Percentiles rank a stretch among this genome's conserved stretches.
Conservation (phyloP, 2,113 vertebrate species). For the Eulemur rufifrons region DNA sequence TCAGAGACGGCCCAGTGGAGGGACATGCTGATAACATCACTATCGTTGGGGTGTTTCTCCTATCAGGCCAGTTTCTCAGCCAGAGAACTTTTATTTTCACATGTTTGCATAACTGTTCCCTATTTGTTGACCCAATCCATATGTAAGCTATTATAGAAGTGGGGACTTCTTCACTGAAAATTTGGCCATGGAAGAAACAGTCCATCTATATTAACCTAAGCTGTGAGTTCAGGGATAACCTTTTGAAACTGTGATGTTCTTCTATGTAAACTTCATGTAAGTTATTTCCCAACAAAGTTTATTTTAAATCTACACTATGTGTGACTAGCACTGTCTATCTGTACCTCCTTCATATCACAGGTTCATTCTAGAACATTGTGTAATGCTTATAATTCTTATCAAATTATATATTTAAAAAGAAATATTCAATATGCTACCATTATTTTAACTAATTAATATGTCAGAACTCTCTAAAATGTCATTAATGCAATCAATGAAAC, state of each 20-base stretch:
- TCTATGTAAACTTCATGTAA: neutral
- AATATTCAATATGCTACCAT: neutral
- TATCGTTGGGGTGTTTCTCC: neutral
- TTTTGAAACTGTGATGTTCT: neutral
- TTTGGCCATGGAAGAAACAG: neutral
- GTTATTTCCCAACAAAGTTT: neutral
- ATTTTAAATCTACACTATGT: neutral
- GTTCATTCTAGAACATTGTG: neutral
- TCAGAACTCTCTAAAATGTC: conserved; percentile 62
- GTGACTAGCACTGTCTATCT: neutral
- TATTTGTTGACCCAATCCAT: neutral
- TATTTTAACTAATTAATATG: conserved; percentile 53
- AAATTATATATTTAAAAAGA: neutral
- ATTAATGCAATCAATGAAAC: conserved; percentile 76
- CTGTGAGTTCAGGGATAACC: neutral
- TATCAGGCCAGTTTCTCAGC: neutral
- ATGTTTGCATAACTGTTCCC: neutral
- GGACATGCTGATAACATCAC: neutral
- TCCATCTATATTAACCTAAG: neutral
- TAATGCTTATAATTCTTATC: neutral
- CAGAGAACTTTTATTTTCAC: neutral
- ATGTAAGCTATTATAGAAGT: neutral
- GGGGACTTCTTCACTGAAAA: neutral
- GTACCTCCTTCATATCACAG: neutral
- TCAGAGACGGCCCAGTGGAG: neutral